These are phyloP conservation scores for Dione vanillae DNA, from an alignment of 2,888 invertebrate genomes.

Conservation along the genomic window DNA sequence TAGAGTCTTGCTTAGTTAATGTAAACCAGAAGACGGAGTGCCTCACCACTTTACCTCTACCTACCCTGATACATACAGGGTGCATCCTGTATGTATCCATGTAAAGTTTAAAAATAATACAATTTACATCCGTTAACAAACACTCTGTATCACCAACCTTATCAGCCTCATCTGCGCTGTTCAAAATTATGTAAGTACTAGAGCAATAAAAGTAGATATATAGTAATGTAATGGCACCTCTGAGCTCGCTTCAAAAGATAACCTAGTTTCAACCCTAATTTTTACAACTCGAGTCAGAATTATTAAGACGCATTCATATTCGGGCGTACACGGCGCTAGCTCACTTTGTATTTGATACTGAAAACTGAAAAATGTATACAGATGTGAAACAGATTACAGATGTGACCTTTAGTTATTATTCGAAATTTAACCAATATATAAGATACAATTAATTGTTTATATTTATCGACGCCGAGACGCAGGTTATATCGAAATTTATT, in stretches of 20 bases:
- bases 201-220: constrained; percentile 21
- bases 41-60: neutral
- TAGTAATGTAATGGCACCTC: constrained; percentile 24
- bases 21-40: too few relatives aligned
- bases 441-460: too few relatives aligned
- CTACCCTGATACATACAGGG: neutral
- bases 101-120: too few relatives aligned
- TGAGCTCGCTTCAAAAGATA: constrained; percentile 27
- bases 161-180: constrained; percentile 16
- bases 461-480: too few relatives aligned
- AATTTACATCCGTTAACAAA: neutral
- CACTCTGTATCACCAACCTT: neutral
- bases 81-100: neutral
- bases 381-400: neutral
- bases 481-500: too few relatives aligned
- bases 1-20: too few relatives aligned
- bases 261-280: constrained; percentile 26
- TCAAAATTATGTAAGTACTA: constrained; percentile 29
- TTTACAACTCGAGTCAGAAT: constrained; percentile 26
- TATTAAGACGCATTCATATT: constrained; percentile 27
- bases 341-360: neutral
- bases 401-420: too few relatives aligned
- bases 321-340: constrained; percentile 6
- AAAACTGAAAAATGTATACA: constrained; percentile 13
- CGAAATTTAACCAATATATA: neutral